A percentile compares a stretch with the other conserved stretches of the same genome.
phyloP scores from a whole-genome alignment of 2,888 invertebrate species.

The Tenthredo notha region DNA sequence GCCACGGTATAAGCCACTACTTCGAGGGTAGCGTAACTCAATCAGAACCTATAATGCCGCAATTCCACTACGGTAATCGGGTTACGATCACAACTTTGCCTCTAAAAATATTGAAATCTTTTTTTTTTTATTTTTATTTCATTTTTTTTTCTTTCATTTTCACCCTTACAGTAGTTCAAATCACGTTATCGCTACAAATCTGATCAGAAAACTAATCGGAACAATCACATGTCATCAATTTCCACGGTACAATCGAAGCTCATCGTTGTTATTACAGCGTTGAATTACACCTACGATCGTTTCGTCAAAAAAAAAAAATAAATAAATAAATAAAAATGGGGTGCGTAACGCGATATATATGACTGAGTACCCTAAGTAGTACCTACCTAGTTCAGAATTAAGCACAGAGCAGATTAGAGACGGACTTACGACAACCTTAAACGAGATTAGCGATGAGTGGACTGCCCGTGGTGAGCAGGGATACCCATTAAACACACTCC shows the following conservation, averaged over 20 bases:
- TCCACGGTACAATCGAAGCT: neutral
- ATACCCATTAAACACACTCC: slow-evolving; percentile 68
- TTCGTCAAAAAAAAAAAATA: too few species aligned
- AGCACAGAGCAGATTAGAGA: neutral
- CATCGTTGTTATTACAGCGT: neutral
- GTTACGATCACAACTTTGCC: slow-evolving; percentile 65
- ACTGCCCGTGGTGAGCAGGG: slow-evolving; percentile 70
- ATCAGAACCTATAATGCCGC: slow-evolving; percentile 77
- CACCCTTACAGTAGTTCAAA: neutral
- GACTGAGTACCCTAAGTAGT: neutral
- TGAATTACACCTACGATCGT: neutral
- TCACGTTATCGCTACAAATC: neutral
- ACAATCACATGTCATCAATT: too few species aligned
- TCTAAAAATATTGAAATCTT: slow-evolving; percentile 51
- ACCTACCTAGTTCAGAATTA: neutral
- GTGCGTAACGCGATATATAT: neutral
- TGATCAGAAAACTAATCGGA: neutral
- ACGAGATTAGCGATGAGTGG: slow-evolving; percentile 72
- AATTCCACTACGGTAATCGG: slow-evolving; percentile 76
- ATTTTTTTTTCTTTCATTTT: neutral
- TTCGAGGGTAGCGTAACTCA: slow-evolving; percentile 69
- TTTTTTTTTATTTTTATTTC: neutral
- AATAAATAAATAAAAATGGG: too few species aligned
- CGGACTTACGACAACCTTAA: slow-evolving; percentile 62
- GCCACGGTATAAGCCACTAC: slow-evolving; percentile 58